These are phyloP conservation scores for Lutra lutra DNA, from an alignment of 2,797 vertebrate species.

Conservation along the genomic window DNA sequence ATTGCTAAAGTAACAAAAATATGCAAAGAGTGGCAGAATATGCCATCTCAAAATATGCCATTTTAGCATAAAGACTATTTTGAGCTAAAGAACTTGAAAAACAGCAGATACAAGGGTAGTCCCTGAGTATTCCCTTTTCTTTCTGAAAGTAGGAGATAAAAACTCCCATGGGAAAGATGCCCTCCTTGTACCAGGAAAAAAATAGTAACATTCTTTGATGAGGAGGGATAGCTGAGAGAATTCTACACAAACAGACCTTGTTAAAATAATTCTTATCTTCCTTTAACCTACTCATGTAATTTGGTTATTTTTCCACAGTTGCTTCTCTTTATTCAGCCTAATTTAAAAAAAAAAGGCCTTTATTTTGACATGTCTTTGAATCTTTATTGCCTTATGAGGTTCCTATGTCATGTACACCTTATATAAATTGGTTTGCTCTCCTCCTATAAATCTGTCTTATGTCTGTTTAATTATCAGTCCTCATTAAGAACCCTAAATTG, in stretches of 20 bases:
- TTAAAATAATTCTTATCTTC: neutral
- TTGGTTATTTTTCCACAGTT: neutral
- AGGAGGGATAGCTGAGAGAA: neutral
- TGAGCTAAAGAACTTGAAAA: neutral
- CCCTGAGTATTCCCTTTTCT: neutral
- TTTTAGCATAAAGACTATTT: neutral
- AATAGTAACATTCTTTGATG: neutral
- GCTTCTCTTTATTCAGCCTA: neutral
- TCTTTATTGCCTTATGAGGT: neutral
- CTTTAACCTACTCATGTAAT: neutral
- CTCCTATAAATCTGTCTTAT: neutral
- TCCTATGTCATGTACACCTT: neutral
- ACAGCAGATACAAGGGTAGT: neutral
- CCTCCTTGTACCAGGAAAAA: neutral
- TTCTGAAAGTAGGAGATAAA: neutral
- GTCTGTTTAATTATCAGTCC: neutral
- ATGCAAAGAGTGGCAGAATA: neutral
- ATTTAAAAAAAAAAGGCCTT: neutral
- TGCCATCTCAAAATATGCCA: neutral
- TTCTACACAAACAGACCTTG: neutral
- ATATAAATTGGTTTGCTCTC: neutral
- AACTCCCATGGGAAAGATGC: neutral
- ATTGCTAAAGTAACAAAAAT: neutral
- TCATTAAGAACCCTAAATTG: neutral
- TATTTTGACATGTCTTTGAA: neutral